phyloP scores from a whole-genome alignment of 2,113 vertebrate species.

The Hystrix cristata region DNA sequence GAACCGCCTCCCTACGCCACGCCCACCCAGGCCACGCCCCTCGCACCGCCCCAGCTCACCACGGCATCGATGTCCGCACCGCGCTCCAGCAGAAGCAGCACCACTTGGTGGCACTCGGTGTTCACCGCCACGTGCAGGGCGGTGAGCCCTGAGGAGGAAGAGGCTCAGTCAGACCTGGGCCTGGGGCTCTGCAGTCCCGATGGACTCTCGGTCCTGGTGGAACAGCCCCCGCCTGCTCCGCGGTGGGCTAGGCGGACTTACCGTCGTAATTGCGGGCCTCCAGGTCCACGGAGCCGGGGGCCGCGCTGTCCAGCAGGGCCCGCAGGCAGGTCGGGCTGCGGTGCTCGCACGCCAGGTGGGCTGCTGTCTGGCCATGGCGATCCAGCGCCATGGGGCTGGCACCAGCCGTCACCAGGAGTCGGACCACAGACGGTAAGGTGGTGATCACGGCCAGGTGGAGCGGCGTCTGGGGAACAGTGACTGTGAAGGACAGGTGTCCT shows the following conservation, averaged over 20 bases:
- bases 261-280: conserved; percentile 93
- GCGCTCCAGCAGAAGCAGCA: conserved; percentile 88
- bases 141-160: conserved; percentile 89
- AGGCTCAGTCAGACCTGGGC: not conserved
- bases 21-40: not conserved
- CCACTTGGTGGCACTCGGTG: conserved; percentile 84
- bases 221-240: not conserved
- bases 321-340: conserved; percentile 87
- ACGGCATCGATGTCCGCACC: conserved; percentile 93
- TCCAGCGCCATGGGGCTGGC: conserved; percentile 91
- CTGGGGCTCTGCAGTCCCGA: not conserved
- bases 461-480: conserved; percentile 89
- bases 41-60: conserved; percentile 84
- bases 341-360: conserved; percentile 94
- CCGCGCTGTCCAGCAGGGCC: conserved; percentile 84
- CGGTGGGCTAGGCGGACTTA: conserved; percentile 75
- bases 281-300: conserved; percentile 83
- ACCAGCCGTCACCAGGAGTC: conserved; percentile 87
- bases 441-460: conserved; percentile 95
- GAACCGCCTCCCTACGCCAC: not conserved
- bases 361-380: conserved; percentile 92
- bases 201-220: too few species aligned
- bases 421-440: conserved; percentile 88
- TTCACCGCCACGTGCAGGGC: conserved; percentile 93
- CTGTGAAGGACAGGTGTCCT: not conserved